These are phyloP conservation scores for Stomatorhinus ivindoensis DNA, from an alignment of 2,113 vertebrate genomes.

Conservation along the genomic window DNA sequence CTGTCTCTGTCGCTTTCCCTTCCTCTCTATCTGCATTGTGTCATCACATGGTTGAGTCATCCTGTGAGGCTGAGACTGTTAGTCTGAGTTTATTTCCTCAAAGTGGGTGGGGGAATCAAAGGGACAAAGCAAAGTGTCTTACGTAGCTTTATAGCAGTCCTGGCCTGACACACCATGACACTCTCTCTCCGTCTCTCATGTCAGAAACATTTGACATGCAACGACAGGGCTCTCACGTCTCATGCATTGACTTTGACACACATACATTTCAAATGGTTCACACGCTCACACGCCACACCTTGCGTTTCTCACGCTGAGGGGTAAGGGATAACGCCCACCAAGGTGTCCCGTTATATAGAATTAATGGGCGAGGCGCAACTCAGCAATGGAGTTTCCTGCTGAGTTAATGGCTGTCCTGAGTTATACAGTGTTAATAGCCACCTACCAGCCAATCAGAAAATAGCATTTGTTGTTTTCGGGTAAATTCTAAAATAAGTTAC, in stretches of 20 bases:
- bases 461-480: background rate
- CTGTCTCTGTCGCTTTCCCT: too few species aligned
- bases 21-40: background rate
- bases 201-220: background rate
- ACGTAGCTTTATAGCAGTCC: background rate
- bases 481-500: background rate
- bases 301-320: background rate
- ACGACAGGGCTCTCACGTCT: background rate
- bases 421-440: background rate
- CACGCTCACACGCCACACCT: background rate
- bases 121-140: background rate
- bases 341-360: background rate
- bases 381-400: background rate
- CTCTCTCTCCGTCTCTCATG: background rate
- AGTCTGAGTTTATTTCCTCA: background rate
- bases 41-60: background rate
- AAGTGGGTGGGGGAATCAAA: background rate
- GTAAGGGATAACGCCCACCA: background rate
- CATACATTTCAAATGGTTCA: background rate
- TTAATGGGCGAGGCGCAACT: background rate
- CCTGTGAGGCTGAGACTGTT: background rate
- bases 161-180: background rate
- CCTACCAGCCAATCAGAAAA: background rate
- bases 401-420: background rate
- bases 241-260: background rate